Evolutionary conservation across 2,113 vertebrate genomes (phyloP), one percentile per base, ranked within the genome.

Genomic region (Pipra filicauda): DNA sequence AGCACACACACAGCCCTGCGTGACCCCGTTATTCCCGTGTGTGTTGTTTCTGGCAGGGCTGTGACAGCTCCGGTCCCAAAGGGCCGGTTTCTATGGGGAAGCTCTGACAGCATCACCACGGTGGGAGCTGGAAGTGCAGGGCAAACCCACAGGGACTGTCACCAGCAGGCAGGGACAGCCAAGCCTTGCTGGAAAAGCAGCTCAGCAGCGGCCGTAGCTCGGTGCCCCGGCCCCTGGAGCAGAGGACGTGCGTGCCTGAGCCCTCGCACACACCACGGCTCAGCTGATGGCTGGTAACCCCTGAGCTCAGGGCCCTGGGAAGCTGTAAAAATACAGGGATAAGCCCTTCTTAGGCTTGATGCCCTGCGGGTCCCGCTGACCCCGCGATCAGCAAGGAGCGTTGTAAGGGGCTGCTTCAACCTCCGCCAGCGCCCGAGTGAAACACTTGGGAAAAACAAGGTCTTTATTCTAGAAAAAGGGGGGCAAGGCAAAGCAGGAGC

Each of bases 1-100:
- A 44, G 28, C 31, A 11, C 30, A 41, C 35, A 1, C 14, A 7
- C 15, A 21, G 59, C 7, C 17, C 0, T 2, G 16, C 4, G 0
- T 11, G 0, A 5, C 4, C 51, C 55, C 1, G 0, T 11, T 8
- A 8, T 4, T 26, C 66, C 59, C 51, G 6, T 0, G 8, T 0
- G 6, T 0, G 2, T 0, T 4, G n/a, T 0, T 14, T 12, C 46
- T 2, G 26, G 75, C 72, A 37, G 75, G 0, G 3, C 33, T 17
- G 21, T 8, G 16, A 8, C 44, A 6, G 61, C 17, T 2, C 64
- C 3, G 1, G 48, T 5, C 8, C 2, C 17, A 2, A 2, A 37
- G 58, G 8, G 7, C 31, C 1, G 21, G n/a, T 79, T 72, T 57
- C 87, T 33, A 8, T 1, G 41, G 66, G 74, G 61, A 61, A 73